Evolutionary conservation across 2,888 invertebrate species (phyloP).

Genomic region (Acanthosepion lycidas): DNA sequence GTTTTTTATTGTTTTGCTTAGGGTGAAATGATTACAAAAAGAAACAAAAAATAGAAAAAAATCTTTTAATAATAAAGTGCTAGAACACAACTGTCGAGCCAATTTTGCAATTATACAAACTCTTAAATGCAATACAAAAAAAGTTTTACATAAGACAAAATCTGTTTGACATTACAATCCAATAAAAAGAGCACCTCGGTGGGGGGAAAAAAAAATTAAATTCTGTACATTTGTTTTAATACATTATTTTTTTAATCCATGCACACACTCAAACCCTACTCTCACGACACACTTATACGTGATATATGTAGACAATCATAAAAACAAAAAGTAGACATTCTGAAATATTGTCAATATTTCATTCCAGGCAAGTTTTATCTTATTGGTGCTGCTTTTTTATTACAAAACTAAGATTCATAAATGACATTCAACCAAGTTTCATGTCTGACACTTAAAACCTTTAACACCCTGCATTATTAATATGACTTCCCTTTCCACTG

Average conservation of each 20-base stretch:
- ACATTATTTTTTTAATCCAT: neutral
- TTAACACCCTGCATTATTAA: no score
- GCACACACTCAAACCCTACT: neutral
- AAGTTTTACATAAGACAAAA: slow-evolving; percentile 23
- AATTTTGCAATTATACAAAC: slow-evolving; percentile 7
- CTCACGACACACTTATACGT: neutral
- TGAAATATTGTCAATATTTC: no score
- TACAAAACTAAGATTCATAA: no score
- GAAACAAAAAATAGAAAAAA: neutral
- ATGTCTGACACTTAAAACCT: no score
- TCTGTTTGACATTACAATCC: neutral
- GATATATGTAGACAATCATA: neutral
- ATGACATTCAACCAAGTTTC: no score
- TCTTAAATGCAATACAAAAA: neutral
- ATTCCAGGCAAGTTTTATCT: no score
- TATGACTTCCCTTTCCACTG: no score
- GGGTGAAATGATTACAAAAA: no score
- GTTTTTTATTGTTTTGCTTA: no score
- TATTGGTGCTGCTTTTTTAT: no score
- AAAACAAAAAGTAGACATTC: neutral
- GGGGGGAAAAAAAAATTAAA: neutral
- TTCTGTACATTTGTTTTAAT: neutral
- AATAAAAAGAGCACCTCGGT: neutral
- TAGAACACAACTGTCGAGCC: neutral
- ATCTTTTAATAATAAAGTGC: neutral